phyloP scores from a whole-genome alignment of 2,888 invertebrate genomes.

The Incurvaria masculella region DNA sequence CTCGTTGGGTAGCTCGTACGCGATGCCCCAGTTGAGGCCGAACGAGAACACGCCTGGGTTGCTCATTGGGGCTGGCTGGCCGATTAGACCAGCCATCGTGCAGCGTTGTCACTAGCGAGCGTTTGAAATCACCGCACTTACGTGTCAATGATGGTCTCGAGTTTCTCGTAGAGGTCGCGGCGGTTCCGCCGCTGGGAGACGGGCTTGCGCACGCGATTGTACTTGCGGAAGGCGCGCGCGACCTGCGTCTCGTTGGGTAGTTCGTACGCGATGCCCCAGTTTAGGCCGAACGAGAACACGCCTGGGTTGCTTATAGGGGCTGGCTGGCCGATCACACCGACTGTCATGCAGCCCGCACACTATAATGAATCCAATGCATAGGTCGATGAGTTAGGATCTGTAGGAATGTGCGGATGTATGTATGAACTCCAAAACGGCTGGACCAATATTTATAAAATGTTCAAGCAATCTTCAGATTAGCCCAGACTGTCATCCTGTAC shows the following conservation, averaged over 20 bases:
- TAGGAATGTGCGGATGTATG: too few relatives aligned
- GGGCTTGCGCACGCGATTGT: conserved; percentile 31
- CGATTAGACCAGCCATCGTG: conserved; percentile 56
- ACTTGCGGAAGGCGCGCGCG: conserved; percentile 25
- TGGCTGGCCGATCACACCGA: conserved; percentile 57
- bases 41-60: conserved; percentile 57
- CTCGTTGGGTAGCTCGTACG: conserved; percentile 59
- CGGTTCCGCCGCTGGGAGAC: conserved; percentile 59
- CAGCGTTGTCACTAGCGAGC: too few relatives aligned
- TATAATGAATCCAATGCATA: conserved; percentile 20
- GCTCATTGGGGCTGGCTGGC: conserved; percentile 50
- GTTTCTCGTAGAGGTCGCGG: conserved; percentile 64
- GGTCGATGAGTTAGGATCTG: too few relatives aligned
- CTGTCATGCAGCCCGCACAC: conserved; percentile 60
- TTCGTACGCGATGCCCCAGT: conserved; percentile 69
- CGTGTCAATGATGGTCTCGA: conserved; percentile 69
- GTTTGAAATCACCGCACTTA: conserved; percentile 37
- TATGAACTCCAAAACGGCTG: too few relatives aligned
- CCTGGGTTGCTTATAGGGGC: conserved; percentile 42
- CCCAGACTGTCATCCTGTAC: too few relatives aligned
- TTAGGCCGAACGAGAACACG: conserved; percentile 62
- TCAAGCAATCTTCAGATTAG: too few relatives aligned
- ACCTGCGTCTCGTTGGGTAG: conserved; percentile 56
- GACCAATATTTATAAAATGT: not conserved
- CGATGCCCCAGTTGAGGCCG: conserved; percentile 68